These are phyloP conservation scores for Drosophila paranaensis DNA, from an alignment of 2,888 invertebrate genomes.

Conservation along the genomic window DNA sequence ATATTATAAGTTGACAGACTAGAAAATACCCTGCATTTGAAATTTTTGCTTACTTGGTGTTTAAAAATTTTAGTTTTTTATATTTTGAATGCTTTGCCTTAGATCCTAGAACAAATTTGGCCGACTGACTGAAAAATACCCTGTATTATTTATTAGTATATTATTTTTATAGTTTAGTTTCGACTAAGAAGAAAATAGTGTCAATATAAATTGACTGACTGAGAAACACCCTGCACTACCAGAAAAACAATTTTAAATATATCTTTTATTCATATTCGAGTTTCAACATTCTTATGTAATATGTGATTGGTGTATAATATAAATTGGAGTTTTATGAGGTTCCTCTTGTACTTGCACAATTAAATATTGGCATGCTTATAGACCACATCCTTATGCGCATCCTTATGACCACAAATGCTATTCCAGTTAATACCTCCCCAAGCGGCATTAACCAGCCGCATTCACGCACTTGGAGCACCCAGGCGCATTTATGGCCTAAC, in stretches of 20 bases:
- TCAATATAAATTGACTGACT: not conserved
- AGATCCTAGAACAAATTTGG: too few relatives aligned
- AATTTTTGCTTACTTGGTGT: not conserved
- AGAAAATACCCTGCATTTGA: not conserved
- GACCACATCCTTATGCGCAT: slow-evolving; percentile 11
- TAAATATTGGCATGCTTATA: slow-evolving; percentile 1
- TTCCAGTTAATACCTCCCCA: slow-evolving; percentile 40
- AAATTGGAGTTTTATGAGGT: not conserved
- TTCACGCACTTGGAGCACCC: not conserved
- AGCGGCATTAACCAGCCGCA: slow-evolving; percentile 27
- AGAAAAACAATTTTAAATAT: not conserved
- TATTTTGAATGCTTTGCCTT: too few relatives aligned
- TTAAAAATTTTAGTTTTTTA: not conserved
- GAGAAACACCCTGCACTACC: not conserved
- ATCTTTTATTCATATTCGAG: not conserved
- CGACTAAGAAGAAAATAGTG: not conserved
- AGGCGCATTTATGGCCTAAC: slow-evolving; percentile 28
- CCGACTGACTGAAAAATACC: too few relatives aligned
- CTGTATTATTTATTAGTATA: too few relatives aligned
- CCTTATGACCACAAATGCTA: slow-evolving; percentile 35
- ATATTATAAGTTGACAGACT: not conserved
- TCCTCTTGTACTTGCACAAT: too few relatives aligned
- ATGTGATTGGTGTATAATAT: not conserved
- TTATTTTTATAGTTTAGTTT: too few relatives aligned
- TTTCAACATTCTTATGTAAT: not conserved